phyloP scores from a whole-genome alignment of 2,888 invertebrate species.

The Harmothoe impar region DNA sequence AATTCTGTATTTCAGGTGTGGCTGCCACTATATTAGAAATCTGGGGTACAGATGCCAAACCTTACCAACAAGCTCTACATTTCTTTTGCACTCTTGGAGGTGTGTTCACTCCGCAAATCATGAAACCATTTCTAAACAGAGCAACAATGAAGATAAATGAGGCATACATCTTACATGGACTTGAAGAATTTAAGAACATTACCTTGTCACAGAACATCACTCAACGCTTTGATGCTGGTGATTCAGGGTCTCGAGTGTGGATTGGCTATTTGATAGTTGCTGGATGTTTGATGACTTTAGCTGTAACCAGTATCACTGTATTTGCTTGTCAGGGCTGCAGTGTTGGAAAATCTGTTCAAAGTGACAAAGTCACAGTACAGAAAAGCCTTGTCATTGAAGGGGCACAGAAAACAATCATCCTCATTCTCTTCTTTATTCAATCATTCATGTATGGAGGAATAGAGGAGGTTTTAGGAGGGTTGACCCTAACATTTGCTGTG shows the following conservation, averaged over 20 bases:
- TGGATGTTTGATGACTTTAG: not conserved
- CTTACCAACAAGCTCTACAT: slow-evolving; percentile 15
- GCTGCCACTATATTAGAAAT: not conserved
- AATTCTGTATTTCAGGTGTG: not conserved
- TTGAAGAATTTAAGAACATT: too few species aligned
- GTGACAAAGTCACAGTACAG: not conserved
- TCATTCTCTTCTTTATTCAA: not conserved
- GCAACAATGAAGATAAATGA: too few species aligned
- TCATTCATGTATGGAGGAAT: not conserved
- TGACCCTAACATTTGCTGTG: not conserved
- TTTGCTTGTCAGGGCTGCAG: not conserved
- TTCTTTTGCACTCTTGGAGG: not conserved
- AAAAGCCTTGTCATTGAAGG: not conserved
- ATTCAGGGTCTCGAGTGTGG: not conserved
- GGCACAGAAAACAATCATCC: not conserved
- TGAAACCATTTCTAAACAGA: not conserved
- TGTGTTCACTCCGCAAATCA: not conserved
- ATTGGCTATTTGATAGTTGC: not conserved
- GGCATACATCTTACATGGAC: too few species aligned
- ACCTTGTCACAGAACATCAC: too few species aligned
- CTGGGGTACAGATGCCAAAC: not conserved
- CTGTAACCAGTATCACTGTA: not conserved
- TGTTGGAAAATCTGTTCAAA: not conserved
- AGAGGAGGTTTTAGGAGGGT: not conserved
- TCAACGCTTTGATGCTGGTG: too few species aligned